These are phyloP conservation scores for Cliona cf. orientalis DNA, from an alignment of 37 sponge, comb jelly and placozoan species.

Conservation along the genomic window DNA sequence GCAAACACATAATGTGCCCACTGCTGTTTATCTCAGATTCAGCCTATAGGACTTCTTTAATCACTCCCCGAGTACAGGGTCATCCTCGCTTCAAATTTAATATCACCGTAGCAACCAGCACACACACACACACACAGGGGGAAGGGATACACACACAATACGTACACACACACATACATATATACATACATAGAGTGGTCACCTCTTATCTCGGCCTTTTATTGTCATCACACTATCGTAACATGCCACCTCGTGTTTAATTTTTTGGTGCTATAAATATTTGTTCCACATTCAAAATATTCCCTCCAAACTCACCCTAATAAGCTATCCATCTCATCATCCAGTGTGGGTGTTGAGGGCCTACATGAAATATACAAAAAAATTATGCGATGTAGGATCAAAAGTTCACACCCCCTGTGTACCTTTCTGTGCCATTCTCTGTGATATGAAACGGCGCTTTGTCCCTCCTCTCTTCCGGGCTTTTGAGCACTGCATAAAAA, in stretches of 20 bases:
- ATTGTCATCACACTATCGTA: slow-evolving; percentile 26
- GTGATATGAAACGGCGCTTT: background rate
- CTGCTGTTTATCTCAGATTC: slow-evolving; percentile 15
- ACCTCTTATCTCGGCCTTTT: slow-evolving; percentile 16
- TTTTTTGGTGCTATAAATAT: background rate
- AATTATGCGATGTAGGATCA: background rate
- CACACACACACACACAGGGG: slow-evolving; percentile 8
- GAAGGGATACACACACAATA: slow-evolving; percentile 14
- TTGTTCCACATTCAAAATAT: background rate
- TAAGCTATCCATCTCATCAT: slow-evolving; percentile 47
- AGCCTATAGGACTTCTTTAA: slow-evolving; percentile 21
- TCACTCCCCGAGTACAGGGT: slow-evolving; percentile 14
- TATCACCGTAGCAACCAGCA: background rate
- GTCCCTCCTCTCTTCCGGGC: too few species aligned
- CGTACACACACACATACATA: slow-evolving; percentile 52
- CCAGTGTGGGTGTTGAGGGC: slow-evolving; percentile 48
- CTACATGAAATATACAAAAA: slow-evolving; percentile 11
- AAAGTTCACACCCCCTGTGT: background rate
- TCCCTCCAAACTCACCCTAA: slow-evolving; percentile 20
- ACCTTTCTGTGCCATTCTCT: background rate
- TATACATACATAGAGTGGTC: slow-evolving; percentile 31
- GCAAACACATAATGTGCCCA: too few species aligned
- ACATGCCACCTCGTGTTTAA: background rate
- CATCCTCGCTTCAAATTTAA: slow-evolving; percentile 1
- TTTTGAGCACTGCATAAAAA: too few species aligned